phyloP scores from a whole-genome alignment of 2,797 vertebrate genomes.

The Percopsis omiscomaycus region DNA sequence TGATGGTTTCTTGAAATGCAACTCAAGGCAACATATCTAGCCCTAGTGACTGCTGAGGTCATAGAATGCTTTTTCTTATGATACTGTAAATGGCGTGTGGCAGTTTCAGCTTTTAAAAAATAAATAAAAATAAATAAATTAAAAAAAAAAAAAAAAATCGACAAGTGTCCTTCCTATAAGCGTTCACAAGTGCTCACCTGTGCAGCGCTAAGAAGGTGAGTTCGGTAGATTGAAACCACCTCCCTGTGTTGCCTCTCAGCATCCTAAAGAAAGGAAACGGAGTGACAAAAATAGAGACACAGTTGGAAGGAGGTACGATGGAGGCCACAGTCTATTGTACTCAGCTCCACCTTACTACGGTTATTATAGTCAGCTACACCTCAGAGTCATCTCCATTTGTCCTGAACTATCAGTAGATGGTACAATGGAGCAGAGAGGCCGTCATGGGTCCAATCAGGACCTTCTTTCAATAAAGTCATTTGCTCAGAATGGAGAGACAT shows the following conservation, averaged over 20 bases:
- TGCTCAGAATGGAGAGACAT: too few relatives aligned
- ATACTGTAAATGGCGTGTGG: too few relatives aligned
- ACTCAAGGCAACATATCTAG: too few relatives aligned
- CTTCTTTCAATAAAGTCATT: too few relatives aligned
- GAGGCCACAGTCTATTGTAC: not conserved
- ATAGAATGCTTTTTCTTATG: not conserved
- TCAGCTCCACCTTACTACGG: too few relatives aligned
- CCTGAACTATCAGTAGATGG: too few relatives aligned
- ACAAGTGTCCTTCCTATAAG: slow-evolving; percentile 1
- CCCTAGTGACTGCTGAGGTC: not conserved
- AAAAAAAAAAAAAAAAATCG: not conserved
- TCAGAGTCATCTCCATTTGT: too few relatives aligned
- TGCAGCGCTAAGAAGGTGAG: slow-evolving; percentile 94
- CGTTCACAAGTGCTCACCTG: slow-evolving; percentile 67
- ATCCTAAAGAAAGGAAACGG: slow-evolving; percentile 75
- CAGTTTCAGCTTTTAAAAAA: not conserved
- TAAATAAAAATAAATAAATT: not conserved
- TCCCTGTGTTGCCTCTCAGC: slow-evolving; percentile 94
- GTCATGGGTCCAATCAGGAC: too few relatives aligned
- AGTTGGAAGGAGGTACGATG: not conserved
- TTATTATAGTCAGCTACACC: too few relatives aligned
- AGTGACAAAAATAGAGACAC: not conserved
- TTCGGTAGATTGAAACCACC: slow-evolving; percentile 94
- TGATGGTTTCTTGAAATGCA: too few relatives aligned
- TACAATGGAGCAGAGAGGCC: too few relatives aligned